phyloP scores from a whole-genome alignment of 2,113 vertebrate genomes.

The Sula dactylatra region DNA sequence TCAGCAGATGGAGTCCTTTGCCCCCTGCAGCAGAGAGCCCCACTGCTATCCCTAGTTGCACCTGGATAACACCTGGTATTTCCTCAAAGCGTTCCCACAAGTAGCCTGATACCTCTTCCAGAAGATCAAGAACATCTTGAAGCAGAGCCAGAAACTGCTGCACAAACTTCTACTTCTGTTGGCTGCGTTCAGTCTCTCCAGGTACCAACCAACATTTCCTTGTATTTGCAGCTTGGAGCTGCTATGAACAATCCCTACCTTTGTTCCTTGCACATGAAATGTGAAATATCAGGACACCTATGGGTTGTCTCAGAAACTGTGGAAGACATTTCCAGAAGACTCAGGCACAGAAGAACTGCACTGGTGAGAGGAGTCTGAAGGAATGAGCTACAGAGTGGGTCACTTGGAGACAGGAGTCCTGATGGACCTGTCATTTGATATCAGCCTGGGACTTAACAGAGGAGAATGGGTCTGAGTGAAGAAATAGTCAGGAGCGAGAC shows the following conservation, averaged over 20 bases:
- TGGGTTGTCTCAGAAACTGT: not conserved
- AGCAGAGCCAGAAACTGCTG: not conserved
- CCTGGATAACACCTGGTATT: not conserved
- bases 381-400: not conserved
- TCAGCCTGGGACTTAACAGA: not conserved
- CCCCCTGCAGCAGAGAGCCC: not conserved
- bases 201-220: not conserved
- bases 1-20: not conserved
- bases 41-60: not conserved
- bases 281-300: not conserved
- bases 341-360: not conserved
- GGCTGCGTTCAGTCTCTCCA: not conserved
- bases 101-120: not conserved
- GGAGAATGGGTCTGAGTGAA: not conserved
- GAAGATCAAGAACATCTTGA: not conserved
- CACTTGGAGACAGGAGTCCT: not conserved
- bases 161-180: not conserved
- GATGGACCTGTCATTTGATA: not conserved
- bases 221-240: not conserved
- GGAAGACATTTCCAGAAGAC: not conserved
- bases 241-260: not conserved
- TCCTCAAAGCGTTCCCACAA: not conserved
- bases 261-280: not conserved
- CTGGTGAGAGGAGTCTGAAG: not conserved
- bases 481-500: not conserved